Base-by-base conservation (phyloP, 2,888 invertebrate species). In the Dyspetes luteomarginatus region DNA sequence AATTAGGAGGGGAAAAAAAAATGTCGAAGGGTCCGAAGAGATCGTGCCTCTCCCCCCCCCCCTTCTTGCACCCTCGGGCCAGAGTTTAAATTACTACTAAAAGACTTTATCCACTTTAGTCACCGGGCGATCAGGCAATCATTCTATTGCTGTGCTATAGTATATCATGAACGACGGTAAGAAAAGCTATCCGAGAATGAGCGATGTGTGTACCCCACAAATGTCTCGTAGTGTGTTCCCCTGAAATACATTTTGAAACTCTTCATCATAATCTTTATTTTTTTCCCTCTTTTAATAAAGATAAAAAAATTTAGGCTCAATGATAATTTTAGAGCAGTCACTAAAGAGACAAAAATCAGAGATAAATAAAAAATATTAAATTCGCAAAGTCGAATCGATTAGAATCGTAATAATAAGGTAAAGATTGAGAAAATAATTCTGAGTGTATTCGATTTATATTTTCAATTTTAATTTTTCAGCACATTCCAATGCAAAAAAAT, bases 91-190 rank as follows among this genome's bases (percentile, higher is more conserved):
- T 89, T 89, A 87, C 88, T 86, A 85, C n/a, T 87, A 88, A 87
- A 88, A 89, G 89, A 87, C 88, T 90, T 89, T 89, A 90, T 89
- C 89, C 90, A 90, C 90, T 90, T 90, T 90, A 90, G 89, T 52
- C 86, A 86, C 87, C 84, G 88, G 65, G 83, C 88, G 85, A 88
- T 87, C 87, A 85, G 81, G 89, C 90, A 90, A 90, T 90, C 90
- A 90, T 90, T 83, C 90, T 90, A 90, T 90, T 90, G 89, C 86
- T 85, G 88, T 86, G 81, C 85, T 87, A 88, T 88, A 86, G 87
- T 87, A 87, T 86, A 87, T 88, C 86, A 89, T 89, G 86, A 89
- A 87, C 88, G 88, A 86, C 86, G 83, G 87, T 88, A 90, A 90
- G 90, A 90, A 90, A 88, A 90, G 87, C 85, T 85, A 85, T 85